Evolutionary conservation across 2,888 invertebrate genomes (phyloP), one percentile per base, ranked within the genome.

Genomic region (Acanthosepion pharaonis): DNA sequence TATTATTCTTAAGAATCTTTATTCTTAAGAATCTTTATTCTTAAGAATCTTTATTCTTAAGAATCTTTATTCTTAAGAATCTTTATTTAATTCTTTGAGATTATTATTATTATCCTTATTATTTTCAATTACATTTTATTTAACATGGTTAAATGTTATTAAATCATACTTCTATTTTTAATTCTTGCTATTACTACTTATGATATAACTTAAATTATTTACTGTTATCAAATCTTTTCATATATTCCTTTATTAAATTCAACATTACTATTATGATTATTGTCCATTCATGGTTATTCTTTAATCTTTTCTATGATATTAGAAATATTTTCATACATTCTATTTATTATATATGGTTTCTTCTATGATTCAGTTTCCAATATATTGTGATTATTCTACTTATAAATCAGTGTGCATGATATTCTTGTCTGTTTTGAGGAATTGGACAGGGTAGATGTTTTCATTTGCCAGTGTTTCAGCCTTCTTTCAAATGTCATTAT

Each of bases 391-490:
- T 78, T 78, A 78, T 78, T 78, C n/a, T 78, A n/a, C 78, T n/a
- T 78, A n/a, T 78, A 78, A 78, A 78, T 78, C 78, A n/a, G 78
- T 78, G 78, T 78, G 78, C 78, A 78, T 78, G 78, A 78, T 78
- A 78, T 78, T 78, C 15, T 78, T 78, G 78, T 78, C 78, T 78
- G 15, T 78, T 78, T 78, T 78, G 78, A 78, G n/a, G 78, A 78
- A 78, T 15, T 33, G 78, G 78, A 49, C 92, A 42, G 92, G 51
- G 92, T 51, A 51, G 49, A 92, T 92, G 92, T 28, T 49, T 92
- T 92, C 92, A 49, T 92, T 33, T 92, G 92, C 92, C 92, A 49
- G 92, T 92, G 92, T 92, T 92, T 92, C 92, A 51, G 92, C 48
- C 48, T 92, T 92, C 92, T 92, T n/a, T 92, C 51, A n/a, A 92